Percentiles rank a stretch among this genome's conserved stretches.
phyloP scores from a whole-genome alignment of 2,888 invertebrate species.

The Romanomermis culicivorax region DNA sequence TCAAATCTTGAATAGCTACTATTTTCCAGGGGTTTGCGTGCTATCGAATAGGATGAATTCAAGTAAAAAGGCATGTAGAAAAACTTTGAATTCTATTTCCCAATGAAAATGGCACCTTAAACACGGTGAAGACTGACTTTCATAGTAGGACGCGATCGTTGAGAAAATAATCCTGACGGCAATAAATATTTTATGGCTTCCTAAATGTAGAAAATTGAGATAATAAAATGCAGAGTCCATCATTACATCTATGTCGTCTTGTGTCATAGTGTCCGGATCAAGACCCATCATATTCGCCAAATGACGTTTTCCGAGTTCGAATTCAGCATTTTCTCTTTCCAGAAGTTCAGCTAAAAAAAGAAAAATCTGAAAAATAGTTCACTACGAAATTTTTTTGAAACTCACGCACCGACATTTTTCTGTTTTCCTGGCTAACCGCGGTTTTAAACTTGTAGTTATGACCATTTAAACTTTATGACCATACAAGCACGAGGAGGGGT shows the following conservation, averaged over 20 bases:
- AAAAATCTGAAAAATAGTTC: neutral
- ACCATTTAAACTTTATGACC: neutral
- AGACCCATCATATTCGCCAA: slow-evolving; percentile 97
- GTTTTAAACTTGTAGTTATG: no score
- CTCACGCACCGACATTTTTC: no score
- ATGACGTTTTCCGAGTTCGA: slow-evolving; percentile 73
- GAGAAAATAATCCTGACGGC: slow-evolving; percentile 72
- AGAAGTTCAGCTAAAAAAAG: slow-evolving; percentile 48
- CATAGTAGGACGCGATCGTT: slow-evolving; percentile 66
- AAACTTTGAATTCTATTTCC: no score
- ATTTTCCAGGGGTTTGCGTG: no score
- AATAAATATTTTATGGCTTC: slow-evolving; percentile 76
- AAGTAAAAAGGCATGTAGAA: no score
- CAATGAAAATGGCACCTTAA: neutral
- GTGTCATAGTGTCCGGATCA: slow-evolving; percentile 65
- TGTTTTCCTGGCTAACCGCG: no score
- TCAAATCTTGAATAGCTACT: no score
- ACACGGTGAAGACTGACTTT: no score
- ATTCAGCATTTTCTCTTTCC: slow-evolving; percentile 53
- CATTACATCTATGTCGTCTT: slow-evolving; percentile 58
- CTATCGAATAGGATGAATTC: no score
- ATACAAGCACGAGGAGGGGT: no score
- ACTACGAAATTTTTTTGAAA: neutral
- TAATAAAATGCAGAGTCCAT: neutral
- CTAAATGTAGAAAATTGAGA: slow-evolving; percentile 33